A percentile compares a stretch with the other conserved stretches of the same genome.
Evolutionary conservation across 2,888 invertebrate species (phyloP).

Genomic region (Pseudanteris insignis): DNA sequence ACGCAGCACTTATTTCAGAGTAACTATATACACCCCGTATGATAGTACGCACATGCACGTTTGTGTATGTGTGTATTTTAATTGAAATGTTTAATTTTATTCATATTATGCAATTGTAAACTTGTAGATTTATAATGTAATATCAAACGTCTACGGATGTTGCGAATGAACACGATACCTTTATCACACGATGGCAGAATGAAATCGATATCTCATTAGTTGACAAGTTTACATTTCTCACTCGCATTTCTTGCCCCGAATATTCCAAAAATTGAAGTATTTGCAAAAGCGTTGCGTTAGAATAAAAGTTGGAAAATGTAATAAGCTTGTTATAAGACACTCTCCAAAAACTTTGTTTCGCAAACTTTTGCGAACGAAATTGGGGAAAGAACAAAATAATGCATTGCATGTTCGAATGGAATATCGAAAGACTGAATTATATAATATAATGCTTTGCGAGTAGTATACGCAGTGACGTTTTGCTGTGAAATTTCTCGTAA

Average conservation of each 20-base stretch:
- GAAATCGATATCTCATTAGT: conserved; percentile 40
- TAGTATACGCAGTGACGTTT: conserved; percentile 26
- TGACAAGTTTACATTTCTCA: conserved; percentile 31
- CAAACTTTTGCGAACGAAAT: conserved; percentile 39
- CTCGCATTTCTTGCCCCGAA: no score
- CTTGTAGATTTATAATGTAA: conserved; percentile 35
- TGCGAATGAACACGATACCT: no score
- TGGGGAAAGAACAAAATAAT: conserved; percentile 40
- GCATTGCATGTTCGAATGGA: conserved; percentile 31
- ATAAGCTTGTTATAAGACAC: conserved; percentile 42
- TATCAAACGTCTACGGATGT: no score
- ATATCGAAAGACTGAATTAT: conserved; percentile 34
- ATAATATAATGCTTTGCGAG: conserved; percentile 30
- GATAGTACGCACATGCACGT: no score
- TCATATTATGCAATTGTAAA: no score
- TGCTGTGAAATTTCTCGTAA: conserved; percentile 18
- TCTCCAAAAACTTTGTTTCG: conserved; percentile 33
- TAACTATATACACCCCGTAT: no score
- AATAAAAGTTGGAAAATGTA: conserved; percentile 43
- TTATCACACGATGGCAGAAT: no score
- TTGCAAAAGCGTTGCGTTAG: conserved; percentile 29
- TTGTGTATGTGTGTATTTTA: no score
- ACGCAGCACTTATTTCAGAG: no score
- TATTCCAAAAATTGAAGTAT: conserved; percentile 39
- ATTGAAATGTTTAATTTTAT: no score